Conservation (phyloP, 2,113 vertebrate species). For the Rattus rattus region DNA sequence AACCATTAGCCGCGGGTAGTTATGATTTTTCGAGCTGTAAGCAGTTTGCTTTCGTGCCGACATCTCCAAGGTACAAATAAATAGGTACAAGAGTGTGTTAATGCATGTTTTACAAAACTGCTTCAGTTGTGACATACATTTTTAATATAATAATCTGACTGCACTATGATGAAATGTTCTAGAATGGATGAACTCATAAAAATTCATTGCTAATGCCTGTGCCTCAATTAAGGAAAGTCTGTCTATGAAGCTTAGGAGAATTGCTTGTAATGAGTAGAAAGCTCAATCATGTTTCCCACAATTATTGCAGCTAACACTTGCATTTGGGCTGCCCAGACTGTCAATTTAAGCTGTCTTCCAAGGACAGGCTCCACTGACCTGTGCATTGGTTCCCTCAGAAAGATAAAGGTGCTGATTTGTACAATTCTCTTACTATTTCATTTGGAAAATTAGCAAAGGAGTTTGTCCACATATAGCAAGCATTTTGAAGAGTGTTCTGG, state of each 20-base stretch:
- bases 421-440: conserved; percentile 46
- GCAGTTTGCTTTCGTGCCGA: conserved; percentile 77
- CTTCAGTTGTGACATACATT: conserved; percentile 85
- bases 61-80: conserved; percentile 83
- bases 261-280: conserved; percentile 64
- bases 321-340: neutral
- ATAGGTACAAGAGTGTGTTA: conserved; percentile 81
- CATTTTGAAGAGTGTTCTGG: neutral
- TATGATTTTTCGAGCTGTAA: conserved; percentile 82
- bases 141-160: conserved; percentile 84
- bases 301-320: neutral
- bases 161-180: conserved; percentile 74
- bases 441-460: conserved; percentile 53
- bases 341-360: conserved; percentile 45
- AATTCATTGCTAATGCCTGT: conserved; percentile 79
- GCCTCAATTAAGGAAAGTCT: conserved; percentile 76
- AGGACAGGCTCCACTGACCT: conserved; percentile 60
- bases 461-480: conserved; percentile 33
- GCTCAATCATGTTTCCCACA: neutral
- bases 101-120: conserved; percentile 83
- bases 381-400: neutral
- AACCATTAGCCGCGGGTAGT: conserved; percentile 44
- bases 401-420: neutral
- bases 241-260: conserved; percentile 54
- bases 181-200: conserved; percentile 77